Conservation (phyloP, 2,113 vertebrate genomes). For the Australoheros scitulus region DNA sequence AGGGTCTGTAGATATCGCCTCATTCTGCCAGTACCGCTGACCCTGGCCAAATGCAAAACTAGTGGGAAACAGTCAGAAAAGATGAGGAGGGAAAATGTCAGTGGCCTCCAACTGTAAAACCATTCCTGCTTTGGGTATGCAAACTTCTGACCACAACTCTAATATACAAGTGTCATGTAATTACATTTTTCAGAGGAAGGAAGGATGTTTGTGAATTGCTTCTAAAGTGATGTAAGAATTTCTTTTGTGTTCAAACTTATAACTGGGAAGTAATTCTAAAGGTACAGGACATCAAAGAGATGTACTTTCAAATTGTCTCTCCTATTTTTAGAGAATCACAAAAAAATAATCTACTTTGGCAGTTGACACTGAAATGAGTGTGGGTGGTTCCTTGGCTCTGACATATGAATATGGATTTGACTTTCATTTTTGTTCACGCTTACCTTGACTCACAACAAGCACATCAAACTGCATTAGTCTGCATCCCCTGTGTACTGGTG, state of each 20-base stretch:
- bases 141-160: not conserved
- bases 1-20: too few species aligned
- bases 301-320: not conserved
- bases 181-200: not conserved
- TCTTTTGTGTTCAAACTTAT: not conserved
- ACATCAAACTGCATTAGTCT: constrained; percentile 42
- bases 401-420: constrained; percentile 14
- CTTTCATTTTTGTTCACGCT: constrained; percentile 38
- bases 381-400: constrained; percentile 1
- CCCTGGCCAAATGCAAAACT: too few species aligned
- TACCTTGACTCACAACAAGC: constrained; percentile 26
- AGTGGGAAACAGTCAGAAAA: too few species aligned
- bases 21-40: too few species aligned
- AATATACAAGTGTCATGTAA: not conserved
- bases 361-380: not conserved
- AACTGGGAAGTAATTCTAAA: not conserved
- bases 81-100: too few species aligned
- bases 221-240: not conserved
- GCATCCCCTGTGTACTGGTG: not conserved
- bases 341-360: constrained; percentile 33
- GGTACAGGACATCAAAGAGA: constrained; percentile 2
- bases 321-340: constrained; percentile 22
- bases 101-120: too few species aligned
- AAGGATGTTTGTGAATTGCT: not conserved
- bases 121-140: not conserved